Base-by-base conservation (phyloP, 1,140 invertebrate species). In the Papilio polyxenes region DNA sequence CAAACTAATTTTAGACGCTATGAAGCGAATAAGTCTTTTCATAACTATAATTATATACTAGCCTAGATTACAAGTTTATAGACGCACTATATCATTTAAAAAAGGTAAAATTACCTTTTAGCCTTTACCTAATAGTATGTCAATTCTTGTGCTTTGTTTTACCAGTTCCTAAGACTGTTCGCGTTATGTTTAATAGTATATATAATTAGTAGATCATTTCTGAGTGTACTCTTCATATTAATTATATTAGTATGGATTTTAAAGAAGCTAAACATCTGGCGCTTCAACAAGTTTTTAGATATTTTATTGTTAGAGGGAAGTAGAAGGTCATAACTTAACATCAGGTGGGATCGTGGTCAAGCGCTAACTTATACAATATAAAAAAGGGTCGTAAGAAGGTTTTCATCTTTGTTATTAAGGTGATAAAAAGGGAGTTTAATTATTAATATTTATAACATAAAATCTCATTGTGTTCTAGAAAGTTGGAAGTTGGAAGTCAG, bases 1-100 rank as follows among this genome's bases (percentile, higher is more conserved):
- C 75, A 77, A 37, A 31, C 44, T 77, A 77, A 77, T 77, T 51
- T 77, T 51, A 40, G 74, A 49, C 40, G 31, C 0, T 74, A 31
- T 75, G 74, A 48, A 59, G 23, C 62, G 23, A 31, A n/a, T 65
- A 65, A 31, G 62, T 65, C 62, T 65, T 65, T 65, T 65, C 23
- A 65, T 53, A 15, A 13, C 15, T 15, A 53, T 23, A n/a, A 59
- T 59, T 59, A 59, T 59, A 59, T n/a, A 59, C 17, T 59, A 59
- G 56, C n/a, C n/a, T 59, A 59, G 53, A 5, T 56, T 56, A n/a
- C 15, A 15, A 56, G 56, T 59, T 59, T 59, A 44, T 59, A 53
- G 15, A n/a, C 17, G 8, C 17, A 10, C 5, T 5, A 59, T n/a
- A 5, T 59, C 8, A 59, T 59, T 31, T 59, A n/a, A 59, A 10